A percentile compares a stretch with the other conserved stretches of the same genome.
Evolutionary conservation across 1,140 invertebrate species (phyloP).

Genomic region (Zelostemma sp.): DNA sequence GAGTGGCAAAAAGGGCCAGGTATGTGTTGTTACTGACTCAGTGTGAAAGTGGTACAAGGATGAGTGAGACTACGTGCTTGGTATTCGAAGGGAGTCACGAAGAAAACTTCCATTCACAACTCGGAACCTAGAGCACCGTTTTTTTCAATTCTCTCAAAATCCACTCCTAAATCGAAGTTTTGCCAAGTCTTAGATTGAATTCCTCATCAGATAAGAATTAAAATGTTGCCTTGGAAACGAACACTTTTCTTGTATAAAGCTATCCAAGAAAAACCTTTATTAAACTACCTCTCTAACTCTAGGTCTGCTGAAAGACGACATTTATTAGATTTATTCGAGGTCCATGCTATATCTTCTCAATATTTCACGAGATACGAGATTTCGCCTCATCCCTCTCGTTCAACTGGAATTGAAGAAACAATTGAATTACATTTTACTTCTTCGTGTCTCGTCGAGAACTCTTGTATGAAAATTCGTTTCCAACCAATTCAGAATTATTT

Average conservation of each 20-base stretch:
- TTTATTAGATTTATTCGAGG: no score
- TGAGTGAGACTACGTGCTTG: conserved; percentile 45
- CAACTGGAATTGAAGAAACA: no score
- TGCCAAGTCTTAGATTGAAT: conserved; percentile 27
- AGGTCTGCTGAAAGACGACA: no score
- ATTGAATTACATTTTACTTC: no score
- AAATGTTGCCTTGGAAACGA: neutral
- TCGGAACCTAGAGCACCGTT: conserved; percentile 24
- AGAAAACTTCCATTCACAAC: conserved; percentile 25
- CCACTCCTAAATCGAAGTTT: conserved; percentile 40
- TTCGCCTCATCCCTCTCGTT: no score
- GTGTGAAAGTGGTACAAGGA: conserved; percentile 39
- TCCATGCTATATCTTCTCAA: no score
- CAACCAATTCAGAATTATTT: no score
- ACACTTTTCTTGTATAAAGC: neutral
- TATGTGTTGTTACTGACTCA: conserved; percentile 29
- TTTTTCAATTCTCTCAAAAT: conserved; percentile 35
- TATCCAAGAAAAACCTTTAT: neutral
- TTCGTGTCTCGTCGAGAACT: no score
- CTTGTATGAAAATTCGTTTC: no score
- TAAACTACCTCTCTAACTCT: no score
- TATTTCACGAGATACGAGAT: no score
- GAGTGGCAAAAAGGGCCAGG: conserved; percentile 30
- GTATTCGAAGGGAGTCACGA: conserved; percentile 23
- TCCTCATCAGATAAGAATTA: conserved; percentile 28